phyloP scores from a whole-genome alignment of 2,113 vertebrate genomes.

The Scopus umbretta region DNA sequence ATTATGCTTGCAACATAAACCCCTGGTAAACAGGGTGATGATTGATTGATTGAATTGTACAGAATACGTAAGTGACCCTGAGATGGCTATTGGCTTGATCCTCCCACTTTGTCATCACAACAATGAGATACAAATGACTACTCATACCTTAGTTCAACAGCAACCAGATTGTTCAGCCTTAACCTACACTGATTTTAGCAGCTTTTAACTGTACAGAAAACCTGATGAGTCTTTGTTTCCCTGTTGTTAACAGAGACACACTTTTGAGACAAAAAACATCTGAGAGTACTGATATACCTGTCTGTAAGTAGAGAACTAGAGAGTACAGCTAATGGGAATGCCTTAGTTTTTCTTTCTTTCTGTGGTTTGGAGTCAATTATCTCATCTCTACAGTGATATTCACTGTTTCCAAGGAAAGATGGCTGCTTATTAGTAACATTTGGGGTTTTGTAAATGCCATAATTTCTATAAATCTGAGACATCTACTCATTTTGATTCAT shows the following conservation, averaged over 20 bases:
- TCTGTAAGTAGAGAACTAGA: neutral
- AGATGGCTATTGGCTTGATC: neutral
- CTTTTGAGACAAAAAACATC: neutral
- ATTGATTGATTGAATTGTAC: neutral
- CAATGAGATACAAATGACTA: neutral
- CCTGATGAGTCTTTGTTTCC: neutral
- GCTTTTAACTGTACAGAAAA: neutral
- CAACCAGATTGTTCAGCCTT: neutral
- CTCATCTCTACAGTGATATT: neutral
- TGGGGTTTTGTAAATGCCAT: neutral
- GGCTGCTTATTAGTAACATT: neutral
- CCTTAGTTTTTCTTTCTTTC: neutral
- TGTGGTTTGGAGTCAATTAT: neutral
- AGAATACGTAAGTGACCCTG: neutral
- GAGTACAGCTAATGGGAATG: neutral
- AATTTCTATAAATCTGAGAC: neutral
- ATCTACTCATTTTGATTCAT: neutral
- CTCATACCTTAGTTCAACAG: neutral
- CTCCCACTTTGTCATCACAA: neutral
- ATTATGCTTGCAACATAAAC: neutral
- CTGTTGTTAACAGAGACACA: neutral
- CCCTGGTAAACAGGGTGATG: neutral
- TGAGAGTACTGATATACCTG: neutral
- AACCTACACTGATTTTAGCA: neutral
- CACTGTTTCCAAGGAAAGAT: neutral